These are phyloP conservation scores for Raja brachyura DNA, from an alignment of 2,113 vertebrate genomes.

Conservation along the genomic window DNA sequence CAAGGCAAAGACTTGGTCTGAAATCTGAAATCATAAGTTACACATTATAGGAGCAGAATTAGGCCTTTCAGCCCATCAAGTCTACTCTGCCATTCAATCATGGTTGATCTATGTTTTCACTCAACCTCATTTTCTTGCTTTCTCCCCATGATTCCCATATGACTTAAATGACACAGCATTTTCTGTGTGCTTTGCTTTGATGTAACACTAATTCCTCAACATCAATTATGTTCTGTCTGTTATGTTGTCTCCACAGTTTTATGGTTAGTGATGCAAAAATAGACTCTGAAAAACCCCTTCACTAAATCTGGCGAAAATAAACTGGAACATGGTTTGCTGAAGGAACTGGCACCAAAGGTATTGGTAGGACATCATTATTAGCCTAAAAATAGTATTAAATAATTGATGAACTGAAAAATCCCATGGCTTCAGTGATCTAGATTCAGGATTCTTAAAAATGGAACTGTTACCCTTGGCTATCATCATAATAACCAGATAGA, in stretches of 20 bases:
- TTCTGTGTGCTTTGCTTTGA: background rate
- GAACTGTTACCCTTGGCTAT: too few relatives aligned
- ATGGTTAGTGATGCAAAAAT: background rate
- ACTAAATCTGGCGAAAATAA: background rate
- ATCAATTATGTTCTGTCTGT: background rate
- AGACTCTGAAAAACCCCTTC: background rate
- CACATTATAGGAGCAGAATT: too few relatives aligned
- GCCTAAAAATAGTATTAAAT: too few relatives aligned
- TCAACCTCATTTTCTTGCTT: too few relatives aligned
- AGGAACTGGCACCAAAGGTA: background rate
- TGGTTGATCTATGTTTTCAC: too few relatives aligned
- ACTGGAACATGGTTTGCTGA: background rate
- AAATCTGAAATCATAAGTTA: background rate
- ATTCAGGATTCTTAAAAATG: too few relatives aligned
- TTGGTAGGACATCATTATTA: background rate
- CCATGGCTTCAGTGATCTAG: too few relatives aligned
- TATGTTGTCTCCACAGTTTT: background rate
- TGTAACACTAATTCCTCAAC: background rate
- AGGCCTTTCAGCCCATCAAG: too few relatives aligned
- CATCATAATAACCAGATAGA: too few relatives aligned
- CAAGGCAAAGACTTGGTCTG: background rate
- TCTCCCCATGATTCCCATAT: too few relatives aligned
- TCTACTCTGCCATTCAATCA: too few relatives aligned
- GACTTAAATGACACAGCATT: background rate
- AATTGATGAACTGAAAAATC: too few relatives aligned